Conservation (phyloP, 1,140 invertebrate genomes). For the Gryon sp. region DNA sequence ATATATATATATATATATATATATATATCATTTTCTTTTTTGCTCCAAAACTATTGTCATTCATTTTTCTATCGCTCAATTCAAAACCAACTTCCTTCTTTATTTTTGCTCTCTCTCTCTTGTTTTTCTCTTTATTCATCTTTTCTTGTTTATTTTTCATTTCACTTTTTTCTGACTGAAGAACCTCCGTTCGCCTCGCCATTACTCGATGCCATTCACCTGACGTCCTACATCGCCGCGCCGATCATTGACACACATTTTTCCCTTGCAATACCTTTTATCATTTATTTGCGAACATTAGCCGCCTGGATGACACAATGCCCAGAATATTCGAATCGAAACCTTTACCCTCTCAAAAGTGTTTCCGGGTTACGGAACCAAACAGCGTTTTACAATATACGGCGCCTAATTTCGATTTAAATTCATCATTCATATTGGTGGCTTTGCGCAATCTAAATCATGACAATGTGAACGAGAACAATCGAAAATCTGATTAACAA, state of each 20-base stretch:
- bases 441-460: conserved; percentile 14
- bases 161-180: no score
- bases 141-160: conserved; percentile 28
- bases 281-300: conserved; percentile 18
- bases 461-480: no score
- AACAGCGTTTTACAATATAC: not conserved
- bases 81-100: no score
- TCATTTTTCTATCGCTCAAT: no score
- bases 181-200: conserved; percentile 5
- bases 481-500: no score
- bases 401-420: conserved; percentile 16
- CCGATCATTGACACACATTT: conserved; percentile 63
- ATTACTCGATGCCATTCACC: conserved; percentile 52
- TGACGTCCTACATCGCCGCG: conserved; percentile 50
- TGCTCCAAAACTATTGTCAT: no score
- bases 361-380: not conserved
- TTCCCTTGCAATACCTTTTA: conserved; percentile 41
- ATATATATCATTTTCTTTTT: no score
- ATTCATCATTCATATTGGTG: not conserved
- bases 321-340: no score
- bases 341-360: not conserved
- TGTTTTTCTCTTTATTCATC: conserved; percentile 15
- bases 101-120: no score
- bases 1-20: no score
- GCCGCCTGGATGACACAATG: no score